Evolutionary conservation across 2,113 vertebrate genomes (phyloP), one percentile per base, ranked within the genome.

Genomic region (Misgurnus anguillicaudatus): DNA sequence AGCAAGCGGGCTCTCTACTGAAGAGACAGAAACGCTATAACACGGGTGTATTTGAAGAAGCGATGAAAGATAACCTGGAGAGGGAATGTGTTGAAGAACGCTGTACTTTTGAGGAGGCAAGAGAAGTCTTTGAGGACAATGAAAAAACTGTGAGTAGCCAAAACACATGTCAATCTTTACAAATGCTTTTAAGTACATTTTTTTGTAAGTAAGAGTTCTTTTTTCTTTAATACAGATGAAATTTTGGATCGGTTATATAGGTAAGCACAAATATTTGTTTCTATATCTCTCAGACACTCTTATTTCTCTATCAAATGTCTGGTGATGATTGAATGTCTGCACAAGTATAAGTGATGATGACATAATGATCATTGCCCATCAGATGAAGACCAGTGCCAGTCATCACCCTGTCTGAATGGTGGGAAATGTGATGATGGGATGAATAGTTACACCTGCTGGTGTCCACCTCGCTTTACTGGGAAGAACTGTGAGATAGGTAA

Each of bases 401-500:
- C 95, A 11, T 92, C 90, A 0, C 98, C 96, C 0, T 99, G 98
- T 85, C 90, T 93, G 85, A 97, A 99, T 0, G 95, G 90, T 11
- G 97, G 88, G 0, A 0, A 0, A 1, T 99, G 98, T 83, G 82
- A 93, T 79, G 97, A 98, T 0, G 90, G 86, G 0, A 68, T 96
- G 9, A 89, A 87, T 24, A 82, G 93, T 17, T 98, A 99, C 0
- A 31, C 86, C 38, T 99, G 98, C 82, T 97, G 92, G 93, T 99
- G 98, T 85, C 80, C 31, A 8, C 14, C 84, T 3, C 93, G 94
- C 53, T 99, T 92, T 0, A 89, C 88, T 38, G 98, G 98, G 70
- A 97, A 90, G 73, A 95, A 97, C 92, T 99, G 98, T 86, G 96
- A 99, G 88, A 91, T 95, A 9, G 94, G 98, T 98, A 89, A 90